Conservation (phyloP, 1,140 invertebrate genomes). For the Papilio helenus region DNA sequence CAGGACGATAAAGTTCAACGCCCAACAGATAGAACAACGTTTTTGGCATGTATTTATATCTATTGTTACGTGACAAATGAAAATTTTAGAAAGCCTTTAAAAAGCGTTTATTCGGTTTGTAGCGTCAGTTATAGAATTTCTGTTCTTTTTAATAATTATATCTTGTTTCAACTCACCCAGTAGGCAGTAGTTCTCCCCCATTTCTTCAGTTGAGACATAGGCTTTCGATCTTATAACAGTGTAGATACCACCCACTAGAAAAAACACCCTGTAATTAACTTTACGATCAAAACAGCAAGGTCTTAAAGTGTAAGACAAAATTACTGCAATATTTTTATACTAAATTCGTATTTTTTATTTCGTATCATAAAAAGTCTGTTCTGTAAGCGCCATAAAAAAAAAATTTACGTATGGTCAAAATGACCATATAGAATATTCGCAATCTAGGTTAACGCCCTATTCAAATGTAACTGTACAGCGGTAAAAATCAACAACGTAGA, state of each 20-base stretch:
- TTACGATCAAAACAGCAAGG: neutral
- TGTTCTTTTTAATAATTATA: neutral
- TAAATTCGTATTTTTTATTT: neutral
- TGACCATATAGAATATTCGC: neutral
- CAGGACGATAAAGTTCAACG: too few species aligned
- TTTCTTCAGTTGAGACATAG: slow-evolving; percentile 98
- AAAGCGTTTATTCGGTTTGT: too few species aligned
- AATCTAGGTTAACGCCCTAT: slow-evolving; percentile 1
- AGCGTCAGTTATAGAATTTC: too few species aligned
- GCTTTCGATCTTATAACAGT: slow-evolving; percentile 99
- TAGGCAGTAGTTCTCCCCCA: slow-evolving; percentile 98
- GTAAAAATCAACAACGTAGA: neutral
- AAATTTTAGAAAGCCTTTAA: too few species aligned
- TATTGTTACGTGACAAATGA: too few species aligned
- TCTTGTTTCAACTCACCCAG: slow-evolving; percentile 82
- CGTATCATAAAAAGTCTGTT: neutral
- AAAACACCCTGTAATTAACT: neutral
- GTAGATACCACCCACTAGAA: slow-evolving; percentile 97
- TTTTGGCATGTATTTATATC: too few species aligned
- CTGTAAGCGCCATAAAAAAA: neutral
- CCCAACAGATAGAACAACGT: too few species aligned
- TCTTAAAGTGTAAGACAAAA: neutral
- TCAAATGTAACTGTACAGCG: neutral
- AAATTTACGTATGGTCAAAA: neutral
- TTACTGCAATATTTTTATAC: neutral